phyloP scores from a whole-genome alignment of 2,888 invertebrate species.

The Callimorpha dominula region DNA sequence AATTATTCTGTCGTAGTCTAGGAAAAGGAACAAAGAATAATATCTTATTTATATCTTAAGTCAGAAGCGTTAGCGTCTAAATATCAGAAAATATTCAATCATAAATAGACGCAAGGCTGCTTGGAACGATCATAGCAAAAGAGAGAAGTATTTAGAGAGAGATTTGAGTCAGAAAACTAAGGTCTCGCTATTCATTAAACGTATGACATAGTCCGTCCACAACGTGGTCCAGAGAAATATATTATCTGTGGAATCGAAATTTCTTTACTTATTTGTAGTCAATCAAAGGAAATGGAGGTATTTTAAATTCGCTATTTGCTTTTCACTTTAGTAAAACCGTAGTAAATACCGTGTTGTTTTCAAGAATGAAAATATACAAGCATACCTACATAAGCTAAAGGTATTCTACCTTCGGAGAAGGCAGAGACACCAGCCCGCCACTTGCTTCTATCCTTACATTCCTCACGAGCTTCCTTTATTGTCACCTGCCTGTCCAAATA shows the following conservation, averaged over 20 bases:
- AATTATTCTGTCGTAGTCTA: slow-evolving; percentile 52
- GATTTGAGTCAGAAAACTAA: no score
- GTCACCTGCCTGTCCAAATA: neutral
- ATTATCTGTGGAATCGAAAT: neutral
- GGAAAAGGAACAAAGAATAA: slow-evolving; percentile 46
- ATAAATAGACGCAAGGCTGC: neutral
- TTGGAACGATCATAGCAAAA: neutral
- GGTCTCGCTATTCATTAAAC: no score
- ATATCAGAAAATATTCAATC: neutral
- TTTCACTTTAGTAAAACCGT: no score
- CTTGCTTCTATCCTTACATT: neutral
- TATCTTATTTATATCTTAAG: slow-evolving; percentile 26
- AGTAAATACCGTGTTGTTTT: neutral
- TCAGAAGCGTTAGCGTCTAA: slow-evolving; percentile 38
- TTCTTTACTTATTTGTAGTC: neutral
- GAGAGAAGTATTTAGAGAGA: no score
- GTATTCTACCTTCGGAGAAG: neutral
- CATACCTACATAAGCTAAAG: neutral
- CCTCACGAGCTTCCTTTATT: neutral
- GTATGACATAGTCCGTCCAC: no score
- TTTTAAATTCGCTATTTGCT: no score
- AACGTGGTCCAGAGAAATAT: no score
- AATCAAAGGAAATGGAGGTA: neutral
- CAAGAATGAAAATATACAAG: neutral
- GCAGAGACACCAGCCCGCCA: neutral